Conservation (phyloP, 2,888 invertebrate species). For the Cheilosia scutellata region DNA sequence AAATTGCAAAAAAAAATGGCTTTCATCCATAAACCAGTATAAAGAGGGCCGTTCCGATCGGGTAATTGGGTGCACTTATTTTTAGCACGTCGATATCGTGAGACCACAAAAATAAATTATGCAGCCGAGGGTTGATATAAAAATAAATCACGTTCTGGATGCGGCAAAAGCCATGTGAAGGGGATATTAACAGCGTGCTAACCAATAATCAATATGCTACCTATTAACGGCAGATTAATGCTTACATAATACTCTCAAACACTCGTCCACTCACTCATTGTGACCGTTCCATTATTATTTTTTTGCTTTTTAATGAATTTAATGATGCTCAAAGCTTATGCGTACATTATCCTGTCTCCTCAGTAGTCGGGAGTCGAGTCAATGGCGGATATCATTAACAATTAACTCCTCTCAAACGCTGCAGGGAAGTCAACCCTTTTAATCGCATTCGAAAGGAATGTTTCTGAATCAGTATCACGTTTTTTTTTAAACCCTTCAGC, state of each 20-base stretch:
- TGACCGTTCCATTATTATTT: constrained; percentile 18
- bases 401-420: too few relatives aligned
- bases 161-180: neutral
- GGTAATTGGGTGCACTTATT: constrained; percentile 59
- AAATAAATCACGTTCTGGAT: constrained; percentile 60
- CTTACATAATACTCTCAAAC: constrained; percentile 55
- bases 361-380: too few relatives aligned
- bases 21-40: neutral
- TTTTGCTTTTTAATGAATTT: constrained; percentile 41
- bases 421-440: too few relatives aligned
- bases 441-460: too few relatives aligned
- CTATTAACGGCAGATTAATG: constrained; percentile 65
- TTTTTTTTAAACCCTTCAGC: too few relatives aligned
- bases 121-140: constrained; percentile 23
- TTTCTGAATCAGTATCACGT: too few relatives aligned
- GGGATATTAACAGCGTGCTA: constrained; percentile 58
- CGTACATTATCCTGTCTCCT: neutral
- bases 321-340: constrained; percentile 11
- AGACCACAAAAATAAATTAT: constrained; percentile 62
- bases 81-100: constrained; percentile 41
- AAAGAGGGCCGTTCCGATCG: neutral
- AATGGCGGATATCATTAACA: too few relatives aligned
- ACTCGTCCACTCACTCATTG: constrained; percentile 33
- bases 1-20: neutral
- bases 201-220: constrained; percentile 67